Percentiles rank a stretch among this genome's conserved stretches.
phyloP scores from a whole-genome alignment of 2,113 vertebrate species.

The Xyliphius kryptos region DNA sequence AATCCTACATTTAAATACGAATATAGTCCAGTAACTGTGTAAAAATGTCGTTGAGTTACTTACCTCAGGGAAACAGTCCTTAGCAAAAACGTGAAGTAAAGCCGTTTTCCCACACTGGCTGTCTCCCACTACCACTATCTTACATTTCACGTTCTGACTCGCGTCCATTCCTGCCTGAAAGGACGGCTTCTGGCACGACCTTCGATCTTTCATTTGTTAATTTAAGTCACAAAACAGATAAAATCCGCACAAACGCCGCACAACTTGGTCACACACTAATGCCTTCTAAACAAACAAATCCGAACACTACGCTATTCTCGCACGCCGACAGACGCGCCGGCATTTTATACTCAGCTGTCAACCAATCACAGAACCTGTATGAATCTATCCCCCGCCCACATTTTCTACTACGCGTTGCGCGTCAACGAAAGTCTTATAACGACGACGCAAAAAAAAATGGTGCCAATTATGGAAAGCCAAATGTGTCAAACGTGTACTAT shows the following conservation, averaged over 20 bases:
- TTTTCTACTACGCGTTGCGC: background rate
- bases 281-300: fast-evolving
- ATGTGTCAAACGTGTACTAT: no score
- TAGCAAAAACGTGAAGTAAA: conserved; percentile 92
- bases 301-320: background rate
- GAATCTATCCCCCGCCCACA: background rate
- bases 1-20: no score
- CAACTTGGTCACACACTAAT: fast-evolving
- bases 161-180: conserved; percentile 87
- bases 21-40: no score
- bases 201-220: conserved; percentile 91
- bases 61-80: conserved; percentile 96
- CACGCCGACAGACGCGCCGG: background rate
- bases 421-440: no score
- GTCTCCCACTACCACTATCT: conserved; percentile 95
- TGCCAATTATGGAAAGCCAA: no score
- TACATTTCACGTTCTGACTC: conserved; percentile 90
- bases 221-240: background rate
- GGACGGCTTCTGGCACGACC: conserved; percentile 80
- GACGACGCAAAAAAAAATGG: no score
- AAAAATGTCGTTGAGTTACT: no score
- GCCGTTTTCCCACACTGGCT: conserved; percentile 95
- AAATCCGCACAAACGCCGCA: background rate
- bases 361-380: conserved; percentile 4
- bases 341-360: background rate